Percentiles rank a stretch among this genome's conserved stretches.
These are phyloP conservation scores for Halesus radiatus DNA, from an alignment of 1,140 invertebrate species.

Conservation along the genomic window DNA sequence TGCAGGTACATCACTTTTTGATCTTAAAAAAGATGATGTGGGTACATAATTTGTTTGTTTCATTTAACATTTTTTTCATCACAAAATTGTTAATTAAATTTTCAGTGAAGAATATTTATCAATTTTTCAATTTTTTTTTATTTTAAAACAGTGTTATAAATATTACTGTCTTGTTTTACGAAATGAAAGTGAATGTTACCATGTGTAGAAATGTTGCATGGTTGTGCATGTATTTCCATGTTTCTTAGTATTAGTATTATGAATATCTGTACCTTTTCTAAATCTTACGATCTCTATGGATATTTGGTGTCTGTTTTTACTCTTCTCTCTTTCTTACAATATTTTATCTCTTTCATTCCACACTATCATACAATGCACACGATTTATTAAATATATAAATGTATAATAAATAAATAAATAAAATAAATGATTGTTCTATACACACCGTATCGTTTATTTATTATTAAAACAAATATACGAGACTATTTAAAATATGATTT, in stretches of 20 bases:
- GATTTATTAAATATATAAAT: conserved; percentile 8
- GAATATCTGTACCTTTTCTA: conserved; percentile 8
- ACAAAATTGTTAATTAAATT: too few relatives aligned
- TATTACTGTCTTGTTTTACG: too few relatives aligned
- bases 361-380: conserved; percentile 25
- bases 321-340: conserved; percentile 18
- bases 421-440: background rate
- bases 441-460: conserved; percentile 1
- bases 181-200: too few relatives aligned
- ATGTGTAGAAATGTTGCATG: background rate
- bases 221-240: background rate
- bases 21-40: background rate
- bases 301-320: conserved; percentile 22
- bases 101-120: too few relatives aligned
- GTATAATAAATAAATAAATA: conserved; percentile 7
- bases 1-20: background rate
- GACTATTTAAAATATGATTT: background rate
- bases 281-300: conserved; percentile 42
- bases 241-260: conserved; percentile 2
- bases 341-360: background rate
- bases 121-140: too few relatives aligned
- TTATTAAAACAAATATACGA: background rate
- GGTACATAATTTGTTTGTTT: too few relatives aligned
- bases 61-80: too few relatives aligned
- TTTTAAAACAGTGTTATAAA: too few relatives aligned